These are phyloP conservation scores for Pocillopora verrucosa DNA, from an alignment of 64 coral and sea anemone genomes.

Conservation along the genomic window DNA sequence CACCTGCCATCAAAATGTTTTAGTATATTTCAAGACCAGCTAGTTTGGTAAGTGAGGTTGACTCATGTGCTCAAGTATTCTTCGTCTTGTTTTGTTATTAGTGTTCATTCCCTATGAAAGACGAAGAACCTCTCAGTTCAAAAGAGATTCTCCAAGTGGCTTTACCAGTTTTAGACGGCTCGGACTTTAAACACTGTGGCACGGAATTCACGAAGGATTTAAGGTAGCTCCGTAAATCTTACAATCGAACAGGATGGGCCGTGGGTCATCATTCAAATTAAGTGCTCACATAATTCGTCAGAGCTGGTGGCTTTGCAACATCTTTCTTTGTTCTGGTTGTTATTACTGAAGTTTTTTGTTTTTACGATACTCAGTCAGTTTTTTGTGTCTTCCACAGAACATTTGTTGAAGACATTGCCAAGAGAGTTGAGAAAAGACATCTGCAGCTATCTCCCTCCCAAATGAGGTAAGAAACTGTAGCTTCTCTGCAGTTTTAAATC, in stretches of 20 bases:
- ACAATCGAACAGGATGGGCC: no score
- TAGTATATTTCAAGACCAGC: no score
- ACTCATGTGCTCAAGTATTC: neutral
- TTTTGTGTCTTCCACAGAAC: constrained; percentile 12
- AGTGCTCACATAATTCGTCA: no score
- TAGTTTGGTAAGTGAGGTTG: no score
- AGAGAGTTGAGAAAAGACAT: constrained; percentile 62
- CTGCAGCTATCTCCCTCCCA: constrained; percentile 8
- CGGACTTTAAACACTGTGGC: constrained; percentile 56
- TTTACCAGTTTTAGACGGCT: constrained; percentile 5
- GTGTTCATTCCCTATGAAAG: constrained; percentile 56
- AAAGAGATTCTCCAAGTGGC: constrained; percentile 33
- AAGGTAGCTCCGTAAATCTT: constrained; percentile 35
- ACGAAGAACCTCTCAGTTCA: constrained; percentile 55
- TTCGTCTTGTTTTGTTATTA: neutral
- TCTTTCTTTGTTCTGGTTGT: no score
- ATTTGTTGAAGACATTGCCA: constrained; percentile 63
- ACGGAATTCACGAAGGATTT: constrained; percentile 78
- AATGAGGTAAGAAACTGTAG: neutral
- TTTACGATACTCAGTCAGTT: no score
- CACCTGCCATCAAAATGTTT: no score
- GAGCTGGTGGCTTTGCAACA: no score
- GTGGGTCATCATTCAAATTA: no score
- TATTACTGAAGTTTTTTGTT: no score
- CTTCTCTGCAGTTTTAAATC: neutral